These are phyloP conservation scores for Hydropsyche betteni DNA, from an alignment of 2,888 invertebrate genomes.

Conservation along the genomic window DNA sequence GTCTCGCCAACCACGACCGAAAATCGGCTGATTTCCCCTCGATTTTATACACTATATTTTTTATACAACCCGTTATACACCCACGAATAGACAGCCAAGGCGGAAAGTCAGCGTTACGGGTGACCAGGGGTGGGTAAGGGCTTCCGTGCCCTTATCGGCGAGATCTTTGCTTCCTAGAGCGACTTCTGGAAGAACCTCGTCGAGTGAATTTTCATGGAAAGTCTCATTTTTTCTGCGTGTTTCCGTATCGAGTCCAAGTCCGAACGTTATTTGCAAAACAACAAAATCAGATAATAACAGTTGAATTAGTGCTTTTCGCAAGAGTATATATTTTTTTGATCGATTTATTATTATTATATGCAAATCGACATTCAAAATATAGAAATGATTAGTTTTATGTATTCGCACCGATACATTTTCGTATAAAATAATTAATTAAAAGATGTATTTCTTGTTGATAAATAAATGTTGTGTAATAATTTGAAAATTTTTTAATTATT, in stretches of 20 bases:
- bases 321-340: too few relatives aligned
- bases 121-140: slow-evolving; percentile 30
- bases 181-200: slow-evolving; percentile 12
- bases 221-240: slow-evolving; percentile 25
- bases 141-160: slow-evolving; percentile 33
- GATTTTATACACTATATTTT: slow-evolving; percentile 30
- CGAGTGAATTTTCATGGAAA: slow-evolving; percentile 36
- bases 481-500: too few relatives aligned
- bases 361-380: too few relatives aligned
- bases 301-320: neutral
- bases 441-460: too few relatives aligned
- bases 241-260: slow-evolving; percentile 7
- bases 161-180: slow-evolving; percentile 3
- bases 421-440: too few relatives aligned
- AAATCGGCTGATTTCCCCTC: slow-evolving; percentile 25
- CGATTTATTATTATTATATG: too few relatives aligned
- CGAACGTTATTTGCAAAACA: slow-evolving; percentile 18
- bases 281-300: slow-evolving; percentile 22
- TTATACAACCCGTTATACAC: slow-evolving; percentile 21
- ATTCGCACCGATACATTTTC: too few relatives aligned
- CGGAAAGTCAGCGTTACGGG: slow-evolving; percentile 16
- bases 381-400: too few relatives aligned
- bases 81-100: neutral
- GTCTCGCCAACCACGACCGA: slow-evolving; percentile 4
- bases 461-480: too few relatives aligned